These are phyloP conservation scores for Rhabdomys dilectus DNA, from an alignment of 2,113 vertebrate genomes.

Conservation along the genomic window DNA sequence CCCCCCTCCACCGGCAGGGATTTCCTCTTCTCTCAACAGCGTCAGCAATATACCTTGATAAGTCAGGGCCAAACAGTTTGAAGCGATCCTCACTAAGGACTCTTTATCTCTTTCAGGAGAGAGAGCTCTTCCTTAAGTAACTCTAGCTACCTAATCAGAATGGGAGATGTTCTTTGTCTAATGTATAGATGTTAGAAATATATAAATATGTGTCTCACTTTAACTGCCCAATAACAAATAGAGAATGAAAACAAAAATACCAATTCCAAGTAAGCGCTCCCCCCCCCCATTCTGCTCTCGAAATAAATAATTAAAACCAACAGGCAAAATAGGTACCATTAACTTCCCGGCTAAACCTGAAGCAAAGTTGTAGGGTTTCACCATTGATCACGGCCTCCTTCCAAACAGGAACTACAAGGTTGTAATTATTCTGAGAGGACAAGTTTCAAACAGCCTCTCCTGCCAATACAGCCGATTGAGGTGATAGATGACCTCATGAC, in stretches of 20 bases:
- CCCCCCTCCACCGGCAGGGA: not conserved
- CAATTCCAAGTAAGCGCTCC: not conserved
- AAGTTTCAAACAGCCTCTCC: not conserved
- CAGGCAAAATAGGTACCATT: not conserved
- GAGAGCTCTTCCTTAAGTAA: not conserved
- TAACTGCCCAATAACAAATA: not conserved
- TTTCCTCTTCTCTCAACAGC: not conserved
- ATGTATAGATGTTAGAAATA: not conserved
- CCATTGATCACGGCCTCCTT: not conserved
- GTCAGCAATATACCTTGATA: not conserved
- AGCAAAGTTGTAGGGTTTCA: slow-evolving; percentile 24
- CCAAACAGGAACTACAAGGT: not conserved
- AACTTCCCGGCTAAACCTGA: not conserved
- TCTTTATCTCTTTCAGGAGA: not conserved
- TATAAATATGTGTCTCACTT: not conserved
- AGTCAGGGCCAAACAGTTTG: not conserved
- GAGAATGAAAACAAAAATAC: not conserved
- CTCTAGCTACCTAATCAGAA: not conserved
- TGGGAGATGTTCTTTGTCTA: not conserved
- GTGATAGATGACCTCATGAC: slow-evolving; percentile 23
- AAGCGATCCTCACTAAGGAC: not conserved
- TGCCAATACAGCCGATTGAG: slow-evolving; percentile 1
- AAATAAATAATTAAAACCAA: slow-evolving; percentile 56
- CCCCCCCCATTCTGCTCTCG: too few species aligned
- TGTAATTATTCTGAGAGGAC: slow-evolving; percentile 37